Base-by-base conservation (phyloP, 2,888 invertebrate species). In the Tetheella fluctuosa region DNA sequence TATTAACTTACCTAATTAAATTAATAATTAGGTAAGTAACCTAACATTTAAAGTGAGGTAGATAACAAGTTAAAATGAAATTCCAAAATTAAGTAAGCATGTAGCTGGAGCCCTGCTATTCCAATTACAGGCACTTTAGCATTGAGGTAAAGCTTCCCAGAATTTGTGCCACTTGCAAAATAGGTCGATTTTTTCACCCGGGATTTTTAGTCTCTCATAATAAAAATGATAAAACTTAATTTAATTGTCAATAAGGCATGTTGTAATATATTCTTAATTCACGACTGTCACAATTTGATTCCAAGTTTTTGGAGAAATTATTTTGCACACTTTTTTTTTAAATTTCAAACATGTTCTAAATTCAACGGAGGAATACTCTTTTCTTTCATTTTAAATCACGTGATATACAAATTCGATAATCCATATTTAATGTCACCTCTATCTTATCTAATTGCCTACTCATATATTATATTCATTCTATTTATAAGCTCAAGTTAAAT, bases 11-110 rank as follows among this genome's bases (percentile, higher is more conserved):
- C 13, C 37, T 15, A 42, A 17, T 2, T 17, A 42, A 42, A 42
- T 17, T 42, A 42, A 30, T 30, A 30, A 37, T 42, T 17, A n/a
- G n/a, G n/a, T n/a, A n/a, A n/a, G n/a, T n/a, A n/a, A n/a, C n/a
- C n/a, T n/a, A 42, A 42, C 15, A 42, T 42, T 42, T 7, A 7
- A 42, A 42, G 17, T 42, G 42, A 48, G 10, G 48, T 48, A 48
- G 20, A 17, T 10, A 42, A 42, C 42, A 42, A 37, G 48, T 20
- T 48, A 1, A 48, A 48, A 48, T 48, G 17, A 48, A 48, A 48
- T 48, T 48, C 48, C 48, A 48, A 48, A 48, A 48, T 48, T 48
- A 48, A 48, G 48, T 48, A 48, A 48, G 48, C 15, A 20, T 48
- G 42, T 42, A 42, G 42, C 42, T 17, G 7, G 48, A 20, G 48